A percentile compares a stretch with the other conserved stretches of the same genome.
These are phyloP conservation scores for Eudemis profundana DNA, from an alignment of 2,888 invertebrate genomes.

Conservation along the genomic window DNA sequence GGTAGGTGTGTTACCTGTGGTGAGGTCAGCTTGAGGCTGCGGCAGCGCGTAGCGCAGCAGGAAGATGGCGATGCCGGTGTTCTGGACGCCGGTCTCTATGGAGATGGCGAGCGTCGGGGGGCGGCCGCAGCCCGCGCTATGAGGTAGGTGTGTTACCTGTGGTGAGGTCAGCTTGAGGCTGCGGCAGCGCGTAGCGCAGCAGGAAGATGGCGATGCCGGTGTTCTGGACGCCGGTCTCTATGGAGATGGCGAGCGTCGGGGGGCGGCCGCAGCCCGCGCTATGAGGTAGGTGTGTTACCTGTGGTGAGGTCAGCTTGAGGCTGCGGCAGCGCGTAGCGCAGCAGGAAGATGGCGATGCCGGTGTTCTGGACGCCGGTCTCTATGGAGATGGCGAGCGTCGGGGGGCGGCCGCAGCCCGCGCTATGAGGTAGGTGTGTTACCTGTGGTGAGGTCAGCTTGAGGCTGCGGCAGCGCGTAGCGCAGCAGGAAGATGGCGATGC, in stretches of 20 bases:
- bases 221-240: too few relatives aligned
- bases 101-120: slow-evolving; percentile 93
- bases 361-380: slow-evolving; percentile 98
- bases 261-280: too few relatives aligned
- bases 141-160: slow-evolving; percentile 88
- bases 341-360: slow-evolving; percentile 92
- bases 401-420: too few relatives aligned
- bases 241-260: too few relatives aligned
- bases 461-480: background rate
- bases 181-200: too few relatives aligned
- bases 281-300: too few relatives aligned
- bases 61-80: slow-evolving; percentile 96
- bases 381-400: slow-evolving; percentile 93
- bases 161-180: too few relatives aligned
- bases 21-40: slow-evolving; percentile 94
- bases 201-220: too few relatives aligned
- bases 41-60: slow-evolving; percentile 91
- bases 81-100: slow-evolving; percentile 97
- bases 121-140: slow-evolving; percentile 85
- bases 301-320: slow-evolving; percentile 96
- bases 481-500: background rate
- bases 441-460: background rate
- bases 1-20: slow-evolving; percentile 88
- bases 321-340: slow-evolving; percentile 90
- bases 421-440: too few relatives aligned